These are phyloP conservation scores for Silurus lanzhouensis DNA, from an alignment of 2,797 vertebrate species.

Conservation along the genomic window DNA sequence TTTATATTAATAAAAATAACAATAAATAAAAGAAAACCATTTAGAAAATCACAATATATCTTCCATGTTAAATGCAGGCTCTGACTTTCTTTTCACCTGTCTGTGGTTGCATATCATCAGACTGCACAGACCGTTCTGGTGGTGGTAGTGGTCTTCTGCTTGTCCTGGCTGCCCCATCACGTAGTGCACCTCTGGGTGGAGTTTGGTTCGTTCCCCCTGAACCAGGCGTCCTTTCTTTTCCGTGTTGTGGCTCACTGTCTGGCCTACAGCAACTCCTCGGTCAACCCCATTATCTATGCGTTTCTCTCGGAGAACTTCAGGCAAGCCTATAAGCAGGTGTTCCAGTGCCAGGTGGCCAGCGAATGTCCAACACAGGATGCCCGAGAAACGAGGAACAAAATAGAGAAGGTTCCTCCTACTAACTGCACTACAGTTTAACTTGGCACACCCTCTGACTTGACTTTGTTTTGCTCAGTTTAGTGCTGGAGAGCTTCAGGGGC, in stretches of 20 bases:
- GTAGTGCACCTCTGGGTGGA: constrained; percentile 92
- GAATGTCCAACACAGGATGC: constrained; percentile 75
- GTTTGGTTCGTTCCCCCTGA: constrained; percentile 93
- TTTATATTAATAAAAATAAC: neutral
- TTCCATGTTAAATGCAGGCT: neutral
- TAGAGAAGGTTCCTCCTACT: constrained; percentile 86
- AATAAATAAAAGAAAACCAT: too few relatives aligned
- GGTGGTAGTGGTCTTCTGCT: constrained; percentile 96
- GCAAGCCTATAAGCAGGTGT: constrained; percentile 96
- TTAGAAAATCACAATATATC: too few relatives aligned
- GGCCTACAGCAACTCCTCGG: constrained; percentile 97
- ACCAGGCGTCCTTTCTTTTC: constrained; percentile 91
- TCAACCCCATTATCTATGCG: constrained; percentile 96
- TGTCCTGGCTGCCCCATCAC: constrained; percentile 97
- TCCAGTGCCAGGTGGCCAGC: constrained; percentile 79
- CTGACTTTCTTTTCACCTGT: too few relatives aligned
- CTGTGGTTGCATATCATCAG: constrained; percentile 63
- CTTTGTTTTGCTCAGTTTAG: neutral
- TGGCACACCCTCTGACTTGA: neutral
- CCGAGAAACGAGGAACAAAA: constrained; percentile 84
- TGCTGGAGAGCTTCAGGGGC: neutral
- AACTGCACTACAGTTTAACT: constrained; percentile 91
- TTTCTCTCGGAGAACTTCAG: constrained; percentile 98
- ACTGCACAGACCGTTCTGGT: constrained; percentile 96
- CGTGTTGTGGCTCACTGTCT: constrained; percentile 91